These are phyloP conservation scores for Catalaphyllia jardinei DNA, from an alignment of 64 coral and sea anemone species.

Conservation along the genomic window DNA sequence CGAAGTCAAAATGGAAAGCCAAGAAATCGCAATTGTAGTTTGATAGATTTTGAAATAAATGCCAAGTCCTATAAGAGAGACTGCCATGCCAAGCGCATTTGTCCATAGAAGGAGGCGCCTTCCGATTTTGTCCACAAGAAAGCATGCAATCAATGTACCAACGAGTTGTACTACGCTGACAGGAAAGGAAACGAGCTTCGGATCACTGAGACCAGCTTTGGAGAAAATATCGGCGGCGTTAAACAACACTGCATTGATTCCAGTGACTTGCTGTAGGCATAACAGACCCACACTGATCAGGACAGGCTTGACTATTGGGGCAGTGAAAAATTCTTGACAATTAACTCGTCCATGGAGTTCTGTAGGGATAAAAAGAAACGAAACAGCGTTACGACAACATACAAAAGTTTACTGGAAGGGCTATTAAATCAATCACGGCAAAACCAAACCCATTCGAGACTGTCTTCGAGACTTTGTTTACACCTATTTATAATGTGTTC, in stretches of 20 bases:
- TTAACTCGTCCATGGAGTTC: too few relatives aligned
- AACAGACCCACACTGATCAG: constrained; percentile 44
- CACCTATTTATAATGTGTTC: too few relatives aligned
- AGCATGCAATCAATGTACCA: constrained; percentile 50
- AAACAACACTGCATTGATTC: constrained; percentile 80
- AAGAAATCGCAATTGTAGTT: constrained; percentile 27
- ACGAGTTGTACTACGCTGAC: constrained; percentile 57
- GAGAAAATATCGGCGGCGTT: constrained; percentile 75
- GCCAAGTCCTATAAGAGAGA: constrained; percentile 53
- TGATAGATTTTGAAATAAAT: constrained; percentile 73
- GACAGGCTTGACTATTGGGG: constrained; percentile 58
- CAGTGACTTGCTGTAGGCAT: constrained; percentile 72
- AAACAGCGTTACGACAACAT: too few relatives aligned
- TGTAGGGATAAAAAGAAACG: too few relatives aligned
- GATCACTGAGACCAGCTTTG: constrained; percentile 50
- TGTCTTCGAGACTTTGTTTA: too few relatives aligned
- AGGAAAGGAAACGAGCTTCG: constrained; percentile 60
- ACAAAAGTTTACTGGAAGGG: too few relatives aligned
- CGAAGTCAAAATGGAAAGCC: constrained; percentile 62
- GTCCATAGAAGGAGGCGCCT: constrained; percentile 56
- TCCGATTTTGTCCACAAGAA: constrained; percentile 66
- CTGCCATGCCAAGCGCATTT: constrained; percentile 41
- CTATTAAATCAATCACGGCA: too few relatives aligned
- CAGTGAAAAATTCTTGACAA: too few relatives aligned
- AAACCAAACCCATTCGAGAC: too few relatives aligned